Evolutionary conservation across 1,140 invertebrate genomes (phyloP).

Genomic region (Zaprionus camerounensis): DNA sequence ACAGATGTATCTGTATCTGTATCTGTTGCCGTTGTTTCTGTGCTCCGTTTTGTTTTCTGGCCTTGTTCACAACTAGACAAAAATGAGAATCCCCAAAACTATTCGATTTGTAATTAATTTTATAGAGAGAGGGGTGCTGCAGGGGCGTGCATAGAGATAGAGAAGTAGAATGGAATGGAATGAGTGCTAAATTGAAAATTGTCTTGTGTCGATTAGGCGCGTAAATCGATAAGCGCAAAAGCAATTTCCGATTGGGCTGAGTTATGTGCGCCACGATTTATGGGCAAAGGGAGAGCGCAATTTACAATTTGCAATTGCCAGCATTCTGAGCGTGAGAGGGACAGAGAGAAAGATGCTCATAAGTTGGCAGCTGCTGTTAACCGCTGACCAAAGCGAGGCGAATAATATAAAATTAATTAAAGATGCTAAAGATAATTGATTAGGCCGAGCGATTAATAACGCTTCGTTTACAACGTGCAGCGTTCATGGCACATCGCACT

Average conservation of each 20-base stretch:
- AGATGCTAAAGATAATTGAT: conserved; percentile 84
- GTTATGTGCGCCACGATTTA: conserved; percentile 76
- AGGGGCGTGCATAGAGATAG: neutral
- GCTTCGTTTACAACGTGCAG: conserved; percentile 51
- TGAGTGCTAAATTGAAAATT: conserved; percentile 73
- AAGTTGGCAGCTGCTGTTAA: conserved; percentile 10
- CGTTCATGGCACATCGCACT: conserved; percentile 5
- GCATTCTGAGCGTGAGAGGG: conserved; percentile 1
- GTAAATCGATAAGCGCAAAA: conserved; percentile 78
- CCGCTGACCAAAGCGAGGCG: conserved; percentile 62
- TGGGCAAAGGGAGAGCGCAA: conserved; percentile 55
- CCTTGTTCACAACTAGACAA: conserved; percentile 22
- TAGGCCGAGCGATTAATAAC: conserved; percentile 81
- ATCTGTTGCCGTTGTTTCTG: conserved; percentile 49
- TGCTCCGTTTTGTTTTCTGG: conserved; percentile 33
- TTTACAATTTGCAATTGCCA: conserved; percentile 66
- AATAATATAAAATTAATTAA: conserved; percentile 84
- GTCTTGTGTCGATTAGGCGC: conserved; percentile 74
- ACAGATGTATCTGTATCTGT: conserved; percentile 27
- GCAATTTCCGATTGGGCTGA: conserved; percentile 78
- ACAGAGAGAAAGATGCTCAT: conserved; percentile 5
- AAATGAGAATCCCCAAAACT: conserved; percentile 13
- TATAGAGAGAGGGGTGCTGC: neutral
- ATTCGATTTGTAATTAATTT: conserved; percentile 38
- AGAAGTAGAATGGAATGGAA: conserved; percentile 18